Evolutionary conservation across 2,797 vertebrate genomes (phyloP).

Genomic region (Sebastes steindachneri): DNA sequence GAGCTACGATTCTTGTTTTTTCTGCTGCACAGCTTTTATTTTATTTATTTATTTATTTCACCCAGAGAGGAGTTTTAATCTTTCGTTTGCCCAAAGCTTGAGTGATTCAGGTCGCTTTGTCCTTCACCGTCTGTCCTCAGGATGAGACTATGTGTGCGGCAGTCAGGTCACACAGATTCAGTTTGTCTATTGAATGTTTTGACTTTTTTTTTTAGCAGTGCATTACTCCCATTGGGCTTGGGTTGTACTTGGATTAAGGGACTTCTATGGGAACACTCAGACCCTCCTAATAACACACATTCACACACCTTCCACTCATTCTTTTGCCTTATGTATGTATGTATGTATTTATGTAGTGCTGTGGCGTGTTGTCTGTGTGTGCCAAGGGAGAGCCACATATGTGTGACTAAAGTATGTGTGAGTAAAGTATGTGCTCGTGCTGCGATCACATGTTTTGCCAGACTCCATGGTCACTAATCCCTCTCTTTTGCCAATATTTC

Average conservation of each 20-base stretch:
- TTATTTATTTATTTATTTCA: slow-evolving; percentile 55
- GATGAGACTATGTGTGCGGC: slow-evolving; percentile 5
- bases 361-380: slow-evolving; percentile 9
- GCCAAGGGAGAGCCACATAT: slow-evolving; percentile 40
- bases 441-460: slow-evolving; percentile 74
- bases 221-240: not conserved
- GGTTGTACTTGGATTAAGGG: not conserved
- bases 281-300: not conserved
- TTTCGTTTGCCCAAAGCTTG: slow-evolving; percentile 53
- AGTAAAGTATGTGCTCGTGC: slow-evolving; percentile 60
- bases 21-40: slow-evolving; percentile 37
- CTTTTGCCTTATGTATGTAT: not conserved
- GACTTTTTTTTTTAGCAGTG: not conserved
- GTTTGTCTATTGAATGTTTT: not conserved
- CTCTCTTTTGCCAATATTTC: slow-evolving; percentile 81
- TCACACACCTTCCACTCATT: not conserved
- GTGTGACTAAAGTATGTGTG: slow-evolving; percentile 66
- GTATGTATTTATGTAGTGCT: not conserved
- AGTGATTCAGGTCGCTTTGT: slow-evolving; percentile 61
- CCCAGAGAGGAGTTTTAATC: slow-evolving; percentile 57
- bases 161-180: slow-evolving; percentile 10
- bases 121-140: slow-evolving; percentile 45
- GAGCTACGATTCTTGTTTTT: not conserved
- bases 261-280: not conserved
- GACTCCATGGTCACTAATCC: slow-evolving; percentile 79